A percentile compares a stretch with the other conserved stretches of the same genome.
Conservation (phyloP, 2,113 vertebrate genomes). For the Alouatta palliata region DNA sequence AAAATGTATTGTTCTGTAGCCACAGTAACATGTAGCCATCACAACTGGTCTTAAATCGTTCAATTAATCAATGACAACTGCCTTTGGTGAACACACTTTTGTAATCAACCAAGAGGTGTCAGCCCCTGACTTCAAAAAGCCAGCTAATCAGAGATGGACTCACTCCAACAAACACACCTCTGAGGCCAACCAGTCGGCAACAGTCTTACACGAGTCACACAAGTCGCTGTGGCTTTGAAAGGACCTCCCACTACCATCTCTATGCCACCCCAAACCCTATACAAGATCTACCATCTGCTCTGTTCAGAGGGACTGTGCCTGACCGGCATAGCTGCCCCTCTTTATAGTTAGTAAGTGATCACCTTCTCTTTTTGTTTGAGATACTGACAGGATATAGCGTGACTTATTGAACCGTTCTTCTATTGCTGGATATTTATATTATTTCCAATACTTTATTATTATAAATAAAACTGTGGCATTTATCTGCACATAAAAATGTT, state of each 20-base stretch:
- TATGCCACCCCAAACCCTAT: neutral
- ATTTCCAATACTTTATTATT: neutral
- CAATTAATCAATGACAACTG: neutral
- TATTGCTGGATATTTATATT: neutral
- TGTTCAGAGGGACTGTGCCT: neutral
- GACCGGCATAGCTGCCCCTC: neutral
- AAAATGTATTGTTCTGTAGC: neutral
- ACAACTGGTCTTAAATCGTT: neutral
- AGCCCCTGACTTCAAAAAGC: neutral
- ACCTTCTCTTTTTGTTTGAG: neutral
- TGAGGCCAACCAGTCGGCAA: neutral
- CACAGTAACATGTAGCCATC: neutral
- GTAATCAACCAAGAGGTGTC: neutral
- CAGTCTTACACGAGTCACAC: neutral
- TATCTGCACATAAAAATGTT: neutral
- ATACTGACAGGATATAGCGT: neutral
- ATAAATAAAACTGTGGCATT: neutral
- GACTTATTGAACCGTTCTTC: neutral
- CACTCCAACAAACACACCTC: neutral
- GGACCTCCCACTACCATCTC: neutral
- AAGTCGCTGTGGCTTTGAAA: neutral
- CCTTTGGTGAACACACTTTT: neutral
- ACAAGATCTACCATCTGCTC: too few species aligned
- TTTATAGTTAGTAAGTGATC: neutral
- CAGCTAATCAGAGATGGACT: neutral